Conservation (phyloP, 2,113 vertebrate genomes). For the Poeciliopsis retropinna region DNA sequence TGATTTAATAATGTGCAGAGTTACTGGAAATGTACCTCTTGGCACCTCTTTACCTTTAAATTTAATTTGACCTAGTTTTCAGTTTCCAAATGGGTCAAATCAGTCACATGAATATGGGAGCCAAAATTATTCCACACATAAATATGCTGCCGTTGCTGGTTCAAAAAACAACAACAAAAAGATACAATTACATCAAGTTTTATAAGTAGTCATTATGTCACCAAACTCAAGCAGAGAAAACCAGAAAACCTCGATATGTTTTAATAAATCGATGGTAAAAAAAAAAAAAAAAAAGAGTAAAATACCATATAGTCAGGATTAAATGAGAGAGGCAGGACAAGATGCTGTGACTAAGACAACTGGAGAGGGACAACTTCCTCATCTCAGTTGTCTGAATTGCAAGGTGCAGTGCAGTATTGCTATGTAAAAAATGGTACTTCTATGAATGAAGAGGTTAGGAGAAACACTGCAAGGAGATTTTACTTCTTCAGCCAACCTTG, state of each 20-base stretch:
- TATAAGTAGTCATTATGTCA: conserved; percentile 9
- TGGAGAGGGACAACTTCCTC: conserved; percentile 31
- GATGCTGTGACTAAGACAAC: background rate
- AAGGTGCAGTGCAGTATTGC: conserved; percentile 17
- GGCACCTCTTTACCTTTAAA: conserved; percentile 33
- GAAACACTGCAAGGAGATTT: conserved; percentile 4
- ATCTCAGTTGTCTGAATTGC: conserved; percentile 39
- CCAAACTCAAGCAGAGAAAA: background rate
- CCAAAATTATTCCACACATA: background rate
- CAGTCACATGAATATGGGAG: background rate
- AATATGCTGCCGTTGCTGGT: background rate
- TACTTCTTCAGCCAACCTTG: background rate
- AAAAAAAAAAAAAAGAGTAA: background rate
- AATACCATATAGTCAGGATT: conserved; percentile 10
- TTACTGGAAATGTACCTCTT: conserved; percentile 37
- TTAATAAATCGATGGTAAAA: background rate
- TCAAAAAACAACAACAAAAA: background rate
- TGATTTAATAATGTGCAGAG: conserved; percentile 27
- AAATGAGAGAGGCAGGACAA: conserved; percentile 3
- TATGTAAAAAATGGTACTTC: conserved; percentile 20
- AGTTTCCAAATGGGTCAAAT: conserved; percentile 30
- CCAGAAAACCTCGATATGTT: too few relatives aligned
- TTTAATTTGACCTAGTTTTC: conserved; percentile 38
- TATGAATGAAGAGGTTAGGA: conserved; percentile 6
- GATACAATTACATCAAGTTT: background rate